Evolutionary conservation across 2,113 vertebrate genomes (phyloP), one percentile per base, ranked within the genome.

Genomic region (Siniperca knerii): DNA sequence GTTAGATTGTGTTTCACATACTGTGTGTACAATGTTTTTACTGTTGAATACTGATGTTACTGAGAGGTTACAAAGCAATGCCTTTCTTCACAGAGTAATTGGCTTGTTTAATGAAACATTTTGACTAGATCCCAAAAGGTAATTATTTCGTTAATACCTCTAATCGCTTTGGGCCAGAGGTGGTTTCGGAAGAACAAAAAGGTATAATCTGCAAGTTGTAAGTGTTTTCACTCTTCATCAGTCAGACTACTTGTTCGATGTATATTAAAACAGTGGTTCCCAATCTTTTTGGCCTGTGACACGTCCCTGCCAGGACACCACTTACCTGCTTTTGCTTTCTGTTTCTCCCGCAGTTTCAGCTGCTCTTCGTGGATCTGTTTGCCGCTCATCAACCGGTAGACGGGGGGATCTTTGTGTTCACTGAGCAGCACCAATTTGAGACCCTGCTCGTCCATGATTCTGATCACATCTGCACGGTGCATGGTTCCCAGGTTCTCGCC

Each of bases 301-400:
- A 42, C 40, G 15, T 48, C 46, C 9, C 18, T 54, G 23, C 23
- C 40, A 5, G 1, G 8, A 73, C 40, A 16, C 9, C 40, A 86
- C 93, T 1, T 88, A 98, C 98, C 96, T 58, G 92, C 2, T 85
- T 96, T 96, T 2, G 86, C 74, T 91, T 97, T 98, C 78, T 96
- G 90, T 76, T 93, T 93, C 77, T 97, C 97, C 23, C 96, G 82
- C 1, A 92, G 93, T 57, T 81, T 95, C 20, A 98, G 85, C 79
- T 97, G 97, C 35, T 98, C 97, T 69, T 97, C 95, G 0, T 97
- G 94, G 67, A 99, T 96, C 94, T 98, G 97, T 48, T 95, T 90
- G 21, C 98, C 97, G 0, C 94, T 97, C 97, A 99, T 97, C 64
- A 99, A 95, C 85, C 82, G 95, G 92, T 98, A 99, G 0, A 97